Evolutionary conservation across 2,888 invertebrate species (phyloP), one percentile per base, ranked within the genome.

Genomic region (Thymelicus sylvestris): DNA sequence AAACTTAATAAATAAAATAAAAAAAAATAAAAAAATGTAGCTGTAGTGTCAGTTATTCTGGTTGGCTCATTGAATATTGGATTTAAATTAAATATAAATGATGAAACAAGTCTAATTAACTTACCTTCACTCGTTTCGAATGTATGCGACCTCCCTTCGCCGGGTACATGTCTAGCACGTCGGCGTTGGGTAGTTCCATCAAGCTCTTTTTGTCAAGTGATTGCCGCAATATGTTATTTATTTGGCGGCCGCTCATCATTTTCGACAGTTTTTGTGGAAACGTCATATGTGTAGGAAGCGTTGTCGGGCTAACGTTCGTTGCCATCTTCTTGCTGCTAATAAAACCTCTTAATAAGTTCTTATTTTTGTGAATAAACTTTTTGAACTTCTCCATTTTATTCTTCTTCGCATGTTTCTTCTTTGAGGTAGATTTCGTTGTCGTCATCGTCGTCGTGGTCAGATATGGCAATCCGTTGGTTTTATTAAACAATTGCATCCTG

Each of bases 141-240:
- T 83, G 76, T 1, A 89, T 60, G 19, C 76, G 73, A 0, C 77
- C 80, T 1, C 89, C 89, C 12, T 73, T 78, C 0, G 89, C 90
- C 0, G 87, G 84, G 12, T 86, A 81, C 90, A 89, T 86, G 79
- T 90, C 90, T 19, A 90, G 76, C 74, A 72, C 72, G 8, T 78
- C 75, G 0, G 79, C 77, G 65, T 47, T 71, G 6, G 75, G 83
- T 55, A 73, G 70, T 66, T 63, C 48, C 12, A 24, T 64, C 12
- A 50, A 15, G 15, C 57, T 64, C 57, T 6, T 55, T 19, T 48
- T 44, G 31, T 15, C 31, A 8, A 7, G 8, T 10, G 44, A 44
- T 7, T 59, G 15, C 10, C 69, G 44, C n/a, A 61, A 24, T 7
- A 24, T 15, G 3, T 66, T 55, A 0, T 63, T 38, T 38, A 60